Conservation (phyloP, 2,888 invertebrate species). For the Ormia ochracea region DNA sequence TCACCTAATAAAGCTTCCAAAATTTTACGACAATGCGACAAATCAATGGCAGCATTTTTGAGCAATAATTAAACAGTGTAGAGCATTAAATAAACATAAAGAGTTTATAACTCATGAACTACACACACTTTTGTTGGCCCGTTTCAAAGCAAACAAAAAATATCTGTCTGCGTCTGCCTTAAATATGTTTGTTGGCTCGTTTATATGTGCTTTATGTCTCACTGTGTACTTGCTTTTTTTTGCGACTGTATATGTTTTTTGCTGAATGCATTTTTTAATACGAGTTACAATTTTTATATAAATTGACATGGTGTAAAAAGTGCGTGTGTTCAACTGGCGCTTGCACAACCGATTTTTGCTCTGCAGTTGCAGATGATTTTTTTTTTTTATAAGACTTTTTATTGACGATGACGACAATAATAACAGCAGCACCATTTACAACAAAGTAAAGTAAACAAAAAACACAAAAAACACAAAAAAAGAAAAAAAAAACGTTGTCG, state of each 20-base stretch:
- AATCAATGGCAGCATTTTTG: background rate
- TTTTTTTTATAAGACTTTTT: background rate
- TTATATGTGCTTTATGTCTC: background rate
- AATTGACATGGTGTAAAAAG: slow-evolving; percentile 58
- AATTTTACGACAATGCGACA: background rate
- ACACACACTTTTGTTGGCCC: background rate
- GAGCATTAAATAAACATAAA: background rate
- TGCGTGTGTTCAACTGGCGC: slow-evolving; percentile 59
- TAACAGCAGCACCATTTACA: background rate
- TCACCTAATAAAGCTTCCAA: too few species aligned
- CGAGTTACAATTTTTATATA: slow-evolving; percentile 48
- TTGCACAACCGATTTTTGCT: slow-evolving; percentile 23
- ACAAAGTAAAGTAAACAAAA: background rate
- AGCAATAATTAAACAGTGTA: background rate
- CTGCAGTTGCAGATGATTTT: background rate
- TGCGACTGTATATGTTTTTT: background rate
- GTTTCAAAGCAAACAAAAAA: background rate
- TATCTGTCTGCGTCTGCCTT: slow-evolving; percentile 6
- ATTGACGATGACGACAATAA: slow-evolving; percentile 22
- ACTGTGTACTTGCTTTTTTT: background rate
- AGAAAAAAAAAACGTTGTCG: background rate
- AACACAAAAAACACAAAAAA: background rate
- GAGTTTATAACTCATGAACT: background rate
- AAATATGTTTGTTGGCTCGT: background rate
- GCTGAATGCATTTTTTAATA: slow-evolving; percentile 18